Percentiles rank a stretch among this genome's conserved stretches.
phyloP scores from a whole-genome alignment of 2,797 vertebrate genomes.

The Gymnoscopelus microlampas region DNA sequence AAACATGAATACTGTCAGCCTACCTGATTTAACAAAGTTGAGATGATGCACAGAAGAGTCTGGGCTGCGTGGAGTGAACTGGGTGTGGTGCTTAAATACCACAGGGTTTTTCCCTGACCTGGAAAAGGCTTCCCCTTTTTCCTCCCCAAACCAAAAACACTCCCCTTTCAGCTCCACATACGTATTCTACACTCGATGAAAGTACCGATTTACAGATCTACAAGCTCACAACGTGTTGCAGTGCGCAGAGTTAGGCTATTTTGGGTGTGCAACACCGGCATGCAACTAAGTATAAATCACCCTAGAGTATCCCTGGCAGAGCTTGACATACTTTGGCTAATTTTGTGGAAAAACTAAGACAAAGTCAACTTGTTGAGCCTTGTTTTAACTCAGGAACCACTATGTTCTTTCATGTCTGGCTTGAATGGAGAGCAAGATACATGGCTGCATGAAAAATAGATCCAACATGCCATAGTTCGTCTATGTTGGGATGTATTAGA shows the following conservation, averaged over 20 bases:
- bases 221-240: no score
- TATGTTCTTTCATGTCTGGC: no score
- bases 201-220: no score
- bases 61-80: constrained; percentile 41
- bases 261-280: no score
- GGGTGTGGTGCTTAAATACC: constrained; percentile 73
- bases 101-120: constrained; percentile 33
- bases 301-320: no score
- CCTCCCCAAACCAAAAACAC: constrained; percentile 45
- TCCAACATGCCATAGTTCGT: no score
- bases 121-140: constrained; percentile 39
- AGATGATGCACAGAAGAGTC: constrained; percentile 60
- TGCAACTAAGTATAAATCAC: no score
- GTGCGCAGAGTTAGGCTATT: no score
- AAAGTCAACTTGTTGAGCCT: neutral
- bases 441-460: no score
- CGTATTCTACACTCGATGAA: constrained; percentile 17
- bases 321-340: neutral
- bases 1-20: constrained; percentile 29
- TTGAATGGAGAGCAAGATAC: no score
- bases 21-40: constrained; percentile 63
- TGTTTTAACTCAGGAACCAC: no score
- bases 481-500: neutral
- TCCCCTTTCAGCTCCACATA: constrained; percentile 38
- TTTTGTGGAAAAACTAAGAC: neutral